Evolutionary conservation across 64 coral and sea anemone species (phyloP), one percentile per base, ranked within the genome.

Genomic region (Montipora efflorescens): DNA sequence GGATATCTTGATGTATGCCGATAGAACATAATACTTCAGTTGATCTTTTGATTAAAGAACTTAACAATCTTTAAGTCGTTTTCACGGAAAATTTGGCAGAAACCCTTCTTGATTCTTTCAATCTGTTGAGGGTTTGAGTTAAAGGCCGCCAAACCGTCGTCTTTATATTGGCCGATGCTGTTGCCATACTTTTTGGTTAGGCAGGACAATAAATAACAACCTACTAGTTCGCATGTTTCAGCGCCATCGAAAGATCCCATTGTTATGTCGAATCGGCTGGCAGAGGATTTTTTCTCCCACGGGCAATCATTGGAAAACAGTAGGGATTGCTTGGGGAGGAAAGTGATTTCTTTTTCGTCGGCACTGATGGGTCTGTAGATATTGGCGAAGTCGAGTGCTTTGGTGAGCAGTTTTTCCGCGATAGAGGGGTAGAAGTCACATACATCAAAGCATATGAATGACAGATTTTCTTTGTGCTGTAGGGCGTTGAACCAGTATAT

Each of bases 231-330:
- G 46, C 83, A 87, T n/a, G 59, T 84, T 36, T 84, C 82, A 2
- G 59, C 82, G 64, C 82, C 57, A 43, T 84, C 82, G 59, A 62
- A 84, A 3, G 53, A 64, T 22, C 82, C 82, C 82, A 84, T 84
- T 20, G 82, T 84, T n/a, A 87, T 67, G 19, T 87, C 83, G 16
- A 87, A 87, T 44, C 15, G 46, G 36, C 50, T 70, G 62, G 14
- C 73, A 12, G 55, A 25, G n/a, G 64, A 48, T 71, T 71, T 70
- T 21, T 87, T 87, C 47, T 70, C 68, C 62, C 83, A 87, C 47
- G 83, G 61, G 15, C 20, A 46, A 69, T 87, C 48, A 28, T 72
- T 16, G 83, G 28, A 23, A 6, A 66, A 61, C 9, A 84, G 18
- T 20, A 64, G 19, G 5, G 52, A 64, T 59, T 15, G 4, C 2